Base-by-base conservation (phyloP, 2,797 vertebrate genomes). In the Carcharodon carcharias region DNA sequence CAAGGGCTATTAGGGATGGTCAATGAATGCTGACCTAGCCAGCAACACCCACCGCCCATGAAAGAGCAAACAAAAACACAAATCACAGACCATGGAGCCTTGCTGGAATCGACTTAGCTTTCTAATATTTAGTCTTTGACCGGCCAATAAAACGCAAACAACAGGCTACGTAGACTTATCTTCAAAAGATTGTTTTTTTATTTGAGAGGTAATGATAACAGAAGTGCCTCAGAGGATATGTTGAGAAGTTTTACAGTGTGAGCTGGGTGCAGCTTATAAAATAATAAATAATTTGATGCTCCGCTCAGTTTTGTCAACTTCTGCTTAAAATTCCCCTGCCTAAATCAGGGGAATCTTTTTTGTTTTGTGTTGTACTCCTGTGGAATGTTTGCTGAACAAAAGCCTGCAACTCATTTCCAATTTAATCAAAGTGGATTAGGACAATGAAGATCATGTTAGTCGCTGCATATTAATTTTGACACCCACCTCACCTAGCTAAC, bases 361-460 rank as follows among this genome's bases (percentile, higher is more conserved):
- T 45, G n/a, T 26, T 93, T 45, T 93, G 18, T 23, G 21, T 93
- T 40, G 21, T 40, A 93, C 91, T 40, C 61, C 88, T 58, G 56
- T 5, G 56, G 56, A 61, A 89, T 58, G 26, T 89, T 93, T 45
- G 61, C 45, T 9, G 16, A 93, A 40, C n/a, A 93, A 93, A 93
- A 45, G 61, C 18, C 91, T 3, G 61, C n/a, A 93, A 65, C 91
- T 93, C 91, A 67, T 93, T 93, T 93, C n/a, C 61, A 67, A 23
- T 65, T 67, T 67, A 93, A 93, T 93, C 91, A 93, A 65, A 67
- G 91, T 11, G 63, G 91, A 93, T 93, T 93, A 26, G 91, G 63
- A 67, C 91, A 23, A 18, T 93, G 61, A 93, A 63, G 91, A 93
- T 40, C 61, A 65, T 11, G 61, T 67, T 93, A 67, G 67, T 93